Evolutionary conservation across 1,140 invertebrate genomes (phyloP), one percentile per base, ranked within the genome.

Genomic region (Lucilia sericata): DNA sequence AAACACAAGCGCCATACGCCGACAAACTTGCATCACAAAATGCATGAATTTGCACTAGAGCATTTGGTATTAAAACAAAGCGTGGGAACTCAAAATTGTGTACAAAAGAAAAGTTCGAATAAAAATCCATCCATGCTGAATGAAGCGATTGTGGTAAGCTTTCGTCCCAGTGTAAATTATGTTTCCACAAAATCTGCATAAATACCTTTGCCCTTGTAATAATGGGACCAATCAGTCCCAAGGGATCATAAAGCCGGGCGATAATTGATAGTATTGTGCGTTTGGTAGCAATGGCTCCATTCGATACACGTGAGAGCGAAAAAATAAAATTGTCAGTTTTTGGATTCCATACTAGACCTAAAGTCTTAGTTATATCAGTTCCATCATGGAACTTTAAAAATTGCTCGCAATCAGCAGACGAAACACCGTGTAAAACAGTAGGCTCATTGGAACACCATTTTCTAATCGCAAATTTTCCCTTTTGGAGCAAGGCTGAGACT

Each of bases 331-430:
- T 2, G 82, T 91, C 91, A 0, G 17, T 12, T 0, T 9, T n/a
- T 4, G 89, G 86, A 82, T 86, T 74, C 91, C 91, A 92, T 13
- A 75, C 21, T 0, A 91, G 34, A 0, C 91, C 90, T 10, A 91
- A 70, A 1, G 87, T 85, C 84, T 89, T 84, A 14, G 75, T 75
- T 9, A 51, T 30, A 17, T 21, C 14, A 5, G 65, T 74, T 51
- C 49, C 49, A 21, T 74, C 42, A 60, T 51, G 13, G 19, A 84
- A 74, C 12, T 65, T 17, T 17, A 81, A 30, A 25, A 14, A 30
- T 25, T 75, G 42, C 21, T 85, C 55, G 14, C 17, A 65, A 19
- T 83, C 51, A 17, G 36, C 36, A 10, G 36, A 30, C 13, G 74
- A 17, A 30, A 83, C 21, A 30, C 36, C 42, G 5, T 74, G 49